These are phyloP conservation scores for Hyperopisus bebe DNA, from an alignment of 2,113 vertebrate species.

Conservation along the genomic window DNA sequence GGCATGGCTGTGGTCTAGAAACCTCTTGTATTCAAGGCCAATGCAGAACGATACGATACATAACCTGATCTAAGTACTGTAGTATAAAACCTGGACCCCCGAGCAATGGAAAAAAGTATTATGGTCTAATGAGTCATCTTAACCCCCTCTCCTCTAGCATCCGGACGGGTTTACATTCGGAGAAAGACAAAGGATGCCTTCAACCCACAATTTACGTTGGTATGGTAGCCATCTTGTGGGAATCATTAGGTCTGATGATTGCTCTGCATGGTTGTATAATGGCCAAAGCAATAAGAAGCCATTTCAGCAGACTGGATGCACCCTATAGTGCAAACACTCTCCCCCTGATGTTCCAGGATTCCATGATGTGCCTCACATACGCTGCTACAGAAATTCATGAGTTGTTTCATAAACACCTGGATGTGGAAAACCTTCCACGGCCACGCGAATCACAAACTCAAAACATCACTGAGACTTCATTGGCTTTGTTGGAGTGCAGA, in stretches of 20 bases:
- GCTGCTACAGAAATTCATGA: not conserved
- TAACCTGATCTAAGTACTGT: not conserved
- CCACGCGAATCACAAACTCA: not conserved
- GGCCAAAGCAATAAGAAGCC: not conserved
- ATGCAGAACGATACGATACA: not conserved
- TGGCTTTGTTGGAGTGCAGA: not conserved
- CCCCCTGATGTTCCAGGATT: not conserved
- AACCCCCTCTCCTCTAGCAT: not conserved
- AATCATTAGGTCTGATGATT: not conserved
- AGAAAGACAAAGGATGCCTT: not conserved
- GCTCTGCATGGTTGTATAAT: not conserved
- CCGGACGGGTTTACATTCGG: not conserved
- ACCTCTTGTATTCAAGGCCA: not conserved
- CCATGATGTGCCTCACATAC: not conserved
- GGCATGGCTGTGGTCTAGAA: not conserved
- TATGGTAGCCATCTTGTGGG: not conserved
- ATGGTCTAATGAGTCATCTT: conserved; percentile 2
- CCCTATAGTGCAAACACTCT: not conserved
- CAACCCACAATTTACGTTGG: not conserved
- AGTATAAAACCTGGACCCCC: not conserved
- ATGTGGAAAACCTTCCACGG: not conserved
- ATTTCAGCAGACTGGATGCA: not conserved
- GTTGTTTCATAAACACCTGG: not conserved
- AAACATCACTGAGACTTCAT: not conserved
- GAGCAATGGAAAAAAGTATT: not conserved